phyloP scores from a whole-genome alignment of 1,140 invertebrate species.

The Aphelinus atriplicis region DNA sequence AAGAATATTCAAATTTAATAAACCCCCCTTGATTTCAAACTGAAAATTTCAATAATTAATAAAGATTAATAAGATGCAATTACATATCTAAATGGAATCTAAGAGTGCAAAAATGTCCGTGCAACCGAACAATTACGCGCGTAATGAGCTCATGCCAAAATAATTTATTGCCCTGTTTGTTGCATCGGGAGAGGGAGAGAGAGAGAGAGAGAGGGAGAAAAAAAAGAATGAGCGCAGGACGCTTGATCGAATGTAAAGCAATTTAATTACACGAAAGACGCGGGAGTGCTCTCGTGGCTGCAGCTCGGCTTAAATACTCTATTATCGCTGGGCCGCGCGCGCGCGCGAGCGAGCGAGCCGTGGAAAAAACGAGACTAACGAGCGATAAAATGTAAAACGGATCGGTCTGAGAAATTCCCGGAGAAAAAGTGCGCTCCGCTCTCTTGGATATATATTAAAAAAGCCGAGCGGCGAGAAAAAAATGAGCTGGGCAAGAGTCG shows the following conservation, averaged over 20 bases:
- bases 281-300: background rate
- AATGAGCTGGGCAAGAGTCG: constrained; percentile 24
- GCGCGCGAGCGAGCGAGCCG: background rate
- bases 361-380: background rate
- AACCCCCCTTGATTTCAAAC: constrained; percentile 1
- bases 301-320: constrained; percentile 35
- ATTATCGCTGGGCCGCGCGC: constrained; percentile 8
- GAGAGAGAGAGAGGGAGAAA: constrained; percentile 4
- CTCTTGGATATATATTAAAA: constrained; percentile 13
- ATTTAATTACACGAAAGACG: constrained; percentile 38
- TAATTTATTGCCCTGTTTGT: constrained; percentile 29
- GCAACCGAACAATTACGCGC: constrained; percentile 28
- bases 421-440: constrained; percentile 12
- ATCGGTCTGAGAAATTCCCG: constrained; percentile 14
- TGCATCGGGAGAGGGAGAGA: background rate
- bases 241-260: constrained; percentile 38
- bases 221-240: background rate
- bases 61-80: constrained; percentile 35
- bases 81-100: constrained; percentile 39
- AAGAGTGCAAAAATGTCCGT: constrained; percentile 14
- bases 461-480: constrained; percentile 35
- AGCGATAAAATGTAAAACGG: constrained; percentile 18
- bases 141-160: constrained; percentile 34
- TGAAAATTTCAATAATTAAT: constrained; percentile 37
- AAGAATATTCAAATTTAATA: constrained; percentile 29